Conservation (phyloP, 2,113 vertebrate species). For the Cyanoliseus patagonus region DNA sequence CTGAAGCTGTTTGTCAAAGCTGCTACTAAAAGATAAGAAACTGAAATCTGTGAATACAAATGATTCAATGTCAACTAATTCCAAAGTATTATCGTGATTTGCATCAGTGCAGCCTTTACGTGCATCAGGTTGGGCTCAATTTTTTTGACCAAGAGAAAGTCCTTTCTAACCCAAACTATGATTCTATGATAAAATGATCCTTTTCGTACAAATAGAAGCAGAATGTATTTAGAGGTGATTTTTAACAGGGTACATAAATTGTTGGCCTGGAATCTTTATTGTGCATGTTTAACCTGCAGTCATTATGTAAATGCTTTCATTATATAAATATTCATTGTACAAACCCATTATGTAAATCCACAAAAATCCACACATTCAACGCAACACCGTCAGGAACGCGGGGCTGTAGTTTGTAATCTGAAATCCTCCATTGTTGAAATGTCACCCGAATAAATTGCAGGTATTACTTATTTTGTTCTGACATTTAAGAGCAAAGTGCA, state of each 20-base stretch:
- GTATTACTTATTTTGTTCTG: constrained; percentile 69
- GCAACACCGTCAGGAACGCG: not conserved
- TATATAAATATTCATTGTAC: constrained; percentile 72
- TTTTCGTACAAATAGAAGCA: constrained; percentile 48
- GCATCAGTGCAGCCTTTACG: constrained; percentile 7
- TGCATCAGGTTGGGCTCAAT: not conserved
- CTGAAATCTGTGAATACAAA: constrained; percentile 55
- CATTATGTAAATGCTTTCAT: constrained; percentile 66
- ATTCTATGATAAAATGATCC: constrained; percentile 36
- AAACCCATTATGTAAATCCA: constrained; percentile 70
- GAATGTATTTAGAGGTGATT: constrained; percentile 60
- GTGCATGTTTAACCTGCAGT: constrained; percentile 64
- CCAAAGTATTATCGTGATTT: not conserved
- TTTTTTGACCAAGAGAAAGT: constrained; percentile 19
- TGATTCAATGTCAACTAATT: constrained; percentile 21
- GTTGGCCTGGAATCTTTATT: constrained; percentile 60
- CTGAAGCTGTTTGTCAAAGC: constrained; percentile 50
- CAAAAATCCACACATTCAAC: constrained; percentile 42
- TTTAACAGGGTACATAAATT: constrained; percentile 68
- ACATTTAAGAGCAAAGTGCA: constrained; percentile 59
- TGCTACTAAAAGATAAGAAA: constrained; percentile 50
- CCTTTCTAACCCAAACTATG: not conserved
- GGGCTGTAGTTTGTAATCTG: constrained; percentile 41
- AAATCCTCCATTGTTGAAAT: constrained; percentile 65
- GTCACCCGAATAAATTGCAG: constrained; percentile 68